Evolutionary conservation across 2,113 vertebrate species (phyloP).

Genomic region (Elachura formosa): DNA sequence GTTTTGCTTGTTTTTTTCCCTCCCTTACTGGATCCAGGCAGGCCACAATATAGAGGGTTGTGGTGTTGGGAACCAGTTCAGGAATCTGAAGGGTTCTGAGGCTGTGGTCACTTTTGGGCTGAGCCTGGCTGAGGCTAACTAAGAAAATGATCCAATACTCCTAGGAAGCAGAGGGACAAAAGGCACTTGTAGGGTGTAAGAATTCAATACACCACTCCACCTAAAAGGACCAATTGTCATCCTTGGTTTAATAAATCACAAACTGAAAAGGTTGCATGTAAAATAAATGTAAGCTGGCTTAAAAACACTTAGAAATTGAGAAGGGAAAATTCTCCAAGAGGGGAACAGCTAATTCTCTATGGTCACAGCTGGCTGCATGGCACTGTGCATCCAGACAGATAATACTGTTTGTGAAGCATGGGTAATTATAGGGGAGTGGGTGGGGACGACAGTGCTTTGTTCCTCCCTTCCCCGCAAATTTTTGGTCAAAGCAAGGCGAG

Average conservation of each 20-base stretch:
- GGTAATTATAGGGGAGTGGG: conserved; percentile 9
- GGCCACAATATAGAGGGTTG: neutral
- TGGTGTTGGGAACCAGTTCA: neutral
- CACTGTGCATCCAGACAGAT: neutral
- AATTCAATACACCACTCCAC: neutral
- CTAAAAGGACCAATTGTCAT: neutral
- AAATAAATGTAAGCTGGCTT: neutral
- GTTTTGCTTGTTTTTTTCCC: neutral
- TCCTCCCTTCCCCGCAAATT: conserved; percentile 29
- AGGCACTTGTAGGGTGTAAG: neutral
- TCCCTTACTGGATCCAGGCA: neutral
- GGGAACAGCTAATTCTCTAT: neutral
- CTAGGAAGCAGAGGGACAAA: neutral
- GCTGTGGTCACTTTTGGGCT: neutral
- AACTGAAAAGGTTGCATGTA: neutral
- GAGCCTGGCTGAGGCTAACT: neutral
- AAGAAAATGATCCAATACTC: too few relatives aligned
- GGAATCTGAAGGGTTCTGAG: neutral
- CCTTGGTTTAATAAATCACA: neutral
- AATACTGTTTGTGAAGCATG: neutral
- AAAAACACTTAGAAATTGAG: neutral
- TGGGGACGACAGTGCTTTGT: neutral
- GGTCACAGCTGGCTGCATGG: conserved; percentile 3
- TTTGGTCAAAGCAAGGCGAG: neutral
- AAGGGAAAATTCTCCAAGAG: neutral